Conservation (phyloP, 2,888 invertebrate genomes). For the Plagodis dolabraria region DNA sequence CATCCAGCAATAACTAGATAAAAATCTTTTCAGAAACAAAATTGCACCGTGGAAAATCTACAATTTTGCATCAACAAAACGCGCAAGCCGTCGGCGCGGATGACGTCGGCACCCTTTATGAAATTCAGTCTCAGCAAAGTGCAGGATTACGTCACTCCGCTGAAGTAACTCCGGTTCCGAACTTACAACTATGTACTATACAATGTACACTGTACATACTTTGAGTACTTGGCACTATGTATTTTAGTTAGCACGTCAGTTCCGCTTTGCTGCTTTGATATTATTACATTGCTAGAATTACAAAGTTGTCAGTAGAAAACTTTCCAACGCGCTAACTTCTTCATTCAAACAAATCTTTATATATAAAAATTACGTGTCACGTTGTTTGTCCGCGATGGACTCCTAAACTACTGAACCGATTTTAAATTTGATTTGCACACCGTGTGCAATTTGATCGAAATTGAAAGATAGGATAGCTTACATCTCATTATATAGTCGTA, state of each 20-base stretch:
- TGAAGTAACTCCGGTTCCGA: background rate
- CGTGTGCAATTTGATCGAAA: too few relatives aligned
- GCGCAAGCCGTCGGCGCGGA: background rate
- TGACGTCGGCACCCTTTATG: slow-evolving; percentile 3
- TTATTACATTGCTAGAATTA: too few relatives aligned
- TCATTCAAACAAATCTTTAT: too few relatives aligned
- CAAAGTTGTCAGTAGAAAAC: too few relatives aligned
- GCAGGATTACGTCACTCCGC: slow-evolving; percentile 1
- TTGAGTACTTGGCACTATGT: background rate
- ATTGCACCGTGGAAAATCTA: background rate
- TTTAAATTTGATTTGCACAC: too few relatives aligned
- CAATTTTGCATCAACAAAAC: background rate
- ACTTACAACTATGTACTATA: background rate
- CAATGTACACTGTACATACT: background rate
- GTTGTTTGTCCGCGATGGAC: too few relatives aligned
- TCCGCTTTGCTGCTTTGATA: background rate
- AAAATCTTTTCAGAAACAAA: background rate
- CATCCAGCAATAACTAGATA: too few relatives aligned
- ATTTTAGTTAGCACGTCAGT: background rate
- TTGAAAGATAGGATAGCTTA: too few relatives aligned
- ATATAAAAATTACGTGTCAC: too few relatives aligned
- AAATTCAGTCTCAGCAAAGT: slow-evolving; percentile 5
- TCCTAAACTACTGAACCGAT: too few relatives aligned
- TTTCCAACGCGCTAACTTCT: too few relatives aligned
- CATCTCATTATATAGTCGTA: too few relatives aligned